Percentiles rank a stretch among this genome's conserved stretches.
Conservation (phyloP, 2,888 invertebrate species). For the Proisotoma minuta region DNA sequence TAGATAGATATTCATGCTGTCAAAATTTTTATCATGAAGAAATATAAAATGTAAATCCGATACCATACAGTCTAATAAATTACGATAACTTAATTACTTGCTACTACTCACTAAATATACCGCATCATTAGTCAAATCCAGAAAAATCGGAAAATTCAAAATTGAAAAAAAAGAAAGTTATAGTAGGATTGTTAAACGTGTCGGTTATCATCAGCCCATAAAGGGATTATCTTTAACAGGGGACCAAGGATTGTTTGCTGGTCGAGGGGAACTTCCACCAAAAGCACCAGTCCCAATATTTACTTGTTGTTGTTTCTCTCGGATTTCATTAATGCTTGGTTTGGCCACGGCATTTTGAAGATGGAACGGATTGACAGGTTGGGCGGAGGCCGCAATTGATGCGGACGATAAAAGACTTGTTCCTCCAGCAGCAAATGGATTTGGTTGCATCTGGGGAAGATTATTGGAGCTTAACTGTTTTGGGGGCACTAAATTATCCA, state of each 20-base stretch:
- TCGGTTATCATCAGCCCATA: conserved; percentile 30
- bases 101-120: not conserved
- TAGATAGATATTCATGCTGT: too few relatives aligned
- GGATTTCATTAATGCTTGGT: conserved; percentile 46
- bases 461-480: conserved; percentile 33
- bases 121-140: not conserved
- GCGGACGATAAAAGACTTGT: not conserved
- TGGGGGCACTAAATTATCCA: conserved; percentile 85
- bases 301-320: conserved; percentile 45
- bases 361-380: conserved; percentile 46
- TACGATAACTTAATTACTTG: too few relatives aligned
- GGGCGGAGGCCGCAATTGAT: conserved; percentile 23
- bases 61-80: not conserved
- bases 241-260: conserved; percentile 47
- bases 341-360: conserved; percentile 41
- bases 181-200: too few relatives aligned
- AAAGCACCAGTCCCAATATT: conserved; percentile 24
- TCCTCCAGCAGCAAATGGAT: conserved; percentile 39
- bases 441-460: conserved; percentile 17
- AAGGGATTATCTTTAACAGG: conserved; percentile 47
- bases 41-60: not conserved
- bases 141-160: not conserved
- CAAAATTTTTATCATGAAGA: too few relatives aligned
- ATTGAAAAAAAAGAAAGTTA: not conserved
- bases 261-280: conserved; percentile 14